Evolutionary conservation across 2,113 vertebrate genomes (phyloP), one percentile per base, ranked within the genome.

Genomic region (Meriones unguiculatus): DNA sequence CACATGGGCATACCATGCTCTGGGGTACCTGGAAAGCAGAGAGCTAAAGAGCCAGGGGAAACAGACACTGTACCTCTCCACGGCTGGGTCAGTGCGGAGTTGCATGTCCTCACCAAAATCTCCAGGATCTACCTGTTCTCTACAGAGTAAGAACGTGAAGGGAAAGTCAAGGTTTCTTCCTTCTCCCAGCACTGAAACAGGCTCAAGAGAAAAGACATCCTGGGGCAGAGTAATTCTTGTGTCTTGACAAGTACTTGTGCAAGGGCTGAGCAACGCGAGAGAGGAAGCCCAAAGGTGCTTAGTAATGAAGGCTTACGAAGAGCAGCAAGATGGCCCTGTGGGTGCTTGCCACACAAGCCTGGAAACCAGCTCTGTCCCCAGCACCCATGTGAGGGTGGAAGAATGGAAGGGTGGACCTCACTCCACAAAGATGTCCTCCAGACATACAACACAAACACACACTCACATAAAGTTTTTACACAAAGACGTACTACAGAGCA

Each of bases 51-150:
- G 69, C 38, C 12, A 62, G 82, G 6, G 50, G 50, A 18, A 84
- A 70, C 65, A 90, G 4, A 67, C 10, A 20, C 14, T n/a, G 38
- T n/a, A 80, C 85, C 25, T 78, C n/a, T 65, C 15, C 78, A 85
- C 38, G 30, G 65, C 32, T 88, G 57, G 59, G 46, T 89, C 46
- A 84, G 82, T 41, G 57, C 15, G 9, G 73, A 54, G 41, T 69
- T 84, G 54, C 70, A 50, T 50, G 35, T 64, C 28, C 28, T 86
- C 91, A 38, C 72, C 28, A 65, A 94, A 96, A 85, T 96, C 18
- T 28, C 67, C 18, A 41, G 80, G 52, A 28, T 70, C 72, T 22
- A 72, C n/a, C 30, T 2, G 22, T 15, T 72, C 13, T 38, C 50
- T 30, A 12, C 52, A 15, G 5, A 41, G 17, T 94, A 52, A 75